Evolutionary conservation across 1,140 invertebrate species (phyloP), one percentile per base, ranked within the genome.

Genomic region (Brachionus rotundiformis): DNA sequence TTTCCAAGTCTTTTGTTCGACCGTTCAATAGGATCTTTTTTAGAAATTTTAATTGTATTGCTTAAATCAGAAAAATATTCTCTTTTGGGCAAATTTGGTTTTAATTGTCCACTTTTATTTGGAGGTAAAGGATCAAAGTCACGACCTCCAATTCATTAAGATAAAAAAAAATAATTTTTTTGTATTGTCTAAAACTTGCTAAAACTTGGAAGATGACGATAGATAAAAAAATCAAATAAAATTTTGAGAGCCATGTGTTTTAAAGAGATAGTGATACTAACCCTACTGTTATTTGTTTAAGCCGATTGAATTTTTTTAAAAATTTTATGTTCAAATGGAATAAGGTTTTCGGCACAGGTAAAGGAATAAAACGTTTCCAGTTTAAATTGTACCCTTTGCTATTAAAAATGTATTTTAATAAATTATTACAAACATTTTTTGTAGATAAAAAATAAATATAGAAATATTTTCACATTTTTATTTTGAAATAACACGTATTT

Each of bases 351-450:
- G n/a, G n/a, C 39, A 11, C 36, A 41, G 8, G 39, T 41, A 13
- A 41, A 41, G 39, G 39, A 41, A 41, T 41, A 10, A 13, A 13
- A 41, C 3, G n/a, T 41, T 13, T 2, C 39, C 39, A 41, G 10
- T 41, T 41, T 41, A 41, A 41, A 41, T 41, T 13, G 10, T 3
- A 41, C 39, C n/a, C 39, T 41, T 41, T 41, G 10, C n/a, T 41
- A n/a, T n/a, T n/a, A n/a, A n/a, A n/a, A n/a, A n/a, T n/a, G n/a
- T 19, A 54, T 54, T 54, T 54, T 23, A 54, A 54, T 54, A 54
- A 54, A 54, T 54, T 54, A 54, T 54, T 54, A 54, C 23, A 54
- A 54, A 54, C 19, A n/a, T 49, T 49, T 49, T 54, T 54, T 54
- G 16, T 54, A n/a, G n/a, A 8, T 19, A 25, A 54, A 54, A 54